These are phyloP conservation scores for Mesoligia furuncula DNA, from an alignment of 2,888 invertebrate species.

Conservation along the genomic window DNA sequence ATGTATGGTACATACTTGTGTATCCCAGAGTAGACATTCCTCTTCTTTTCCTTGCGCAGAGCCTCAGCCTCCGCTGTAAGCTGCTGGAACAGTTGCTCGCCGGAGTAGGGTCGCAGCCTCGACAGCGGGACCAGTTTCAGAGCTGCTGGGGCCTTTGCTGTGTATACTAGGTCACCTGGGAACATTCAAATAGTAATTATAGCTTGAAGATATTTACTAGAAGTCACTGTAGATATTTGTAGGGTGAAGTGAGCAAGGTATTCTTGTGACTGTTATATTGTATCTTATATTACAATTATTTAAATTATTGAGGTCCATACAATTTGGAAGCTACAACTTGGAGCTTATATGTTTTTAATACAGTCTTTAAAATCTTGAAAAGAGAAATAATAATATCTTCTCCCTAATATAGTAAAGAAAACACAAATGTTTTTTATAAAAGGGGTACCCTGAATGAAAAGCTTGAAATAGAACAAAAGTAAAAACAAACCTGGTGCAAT, in stretches of 20 bases:
- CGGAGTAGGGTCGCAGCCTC: conserved; percentile 91
- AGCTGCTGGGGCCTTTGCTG: conserved; percentile 92
- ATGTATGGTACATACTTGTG: conserved; percentile 90
- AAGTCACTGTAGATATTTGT: not conserved
- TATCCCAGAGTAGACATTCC: conserved; percentile 95
- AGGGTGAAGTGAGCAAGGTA: not conserved
- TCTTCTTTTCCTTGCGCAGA: conserved; percentile 95
- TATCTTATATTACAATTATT: not conserved
- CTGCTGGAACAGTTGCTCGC: conserved; percentile 92
- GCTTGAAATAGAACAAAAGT: not conserved
- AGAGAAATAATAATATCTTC: too few species aligned
- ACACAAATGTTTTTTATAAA: not conserved
- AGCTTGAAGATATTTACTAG: not conserved
- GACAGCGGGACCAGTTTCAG: conserved; percentile 93
- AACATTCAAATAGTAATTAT: not conserved
- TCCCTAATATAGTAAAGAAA: not conserved
- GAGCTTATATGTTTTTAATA: not conserved
- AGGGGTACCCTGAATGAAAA: not conserved
- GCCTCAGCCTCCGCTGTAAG: conserved; percentile 94
- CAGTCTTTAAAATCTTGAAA: too few species aligned
- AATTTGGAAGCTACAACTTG: not conserved
- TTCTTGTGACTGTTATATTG: not conserved
- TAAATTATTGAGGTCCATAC: not conserved
- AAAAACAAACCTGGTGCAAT: conserved; percentile 88
- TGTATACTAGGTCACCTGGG: conserved; percentile 91